phyloP scores from a whole-genome alignment of 53 echinoderm and acorn worm genomes.

The Luidia sarsii region DNA sequence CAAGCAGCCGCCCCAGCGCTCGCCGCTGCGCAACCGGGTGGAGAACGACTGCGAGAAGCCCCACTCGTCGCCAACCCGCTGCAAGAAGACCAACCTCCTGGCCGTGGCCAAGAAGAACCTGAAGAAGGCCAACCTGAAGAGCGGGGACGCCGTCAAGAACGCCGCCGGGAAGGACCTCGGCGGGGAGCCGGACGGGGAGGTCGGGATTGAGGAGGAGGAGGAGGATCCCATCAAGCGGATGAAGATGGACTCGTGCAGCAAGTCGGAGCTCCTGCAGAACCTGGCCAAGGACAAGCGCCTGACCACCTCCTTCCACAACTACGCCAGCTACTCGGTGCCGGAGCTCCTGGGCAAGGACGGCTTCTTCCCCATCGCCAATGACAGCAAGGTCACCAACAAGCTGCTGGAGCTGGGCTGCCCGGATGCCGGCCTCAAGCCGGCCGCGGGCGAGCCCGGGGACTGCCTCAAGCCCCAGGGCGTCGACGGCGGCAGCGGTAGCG shows the following conservation, averaged over 20 bases:
- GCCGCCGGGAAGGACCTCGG: not conserved
- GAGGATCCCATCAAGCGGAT: conserved; percentile 84
- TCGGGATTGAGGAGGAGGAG: conserved; percentile 55
- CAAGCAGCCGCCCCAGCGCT: conserved; percentile 42
- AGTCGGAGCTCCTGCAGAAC: conserved; percentile 64
- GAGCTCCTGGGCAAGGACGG: conserved; percentile 54
- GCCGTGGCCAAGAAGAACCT: conserved; percentile 81
- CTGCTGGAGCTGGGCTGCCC: conserved; percentile 41
- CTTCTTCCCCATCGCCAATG: conserved; percentile 61
- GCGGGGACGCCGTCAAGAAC: conserved; percentile 15
- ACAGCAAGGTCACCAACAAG: conserved; percentile 73
- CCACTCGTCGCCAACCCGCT: conserved; percentile 63
- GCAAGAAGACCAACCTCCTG: conserved; percentile 86
- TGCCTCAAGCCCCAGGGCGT: conserved; percentile 33
- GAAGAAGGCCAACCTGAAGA: conserved; percentile 53
- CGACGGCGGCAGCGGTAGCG: too few relatives aligned
- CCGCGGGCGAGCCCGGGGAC: not conserved
- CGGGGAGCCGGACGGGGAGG: conserved; percentile 76
- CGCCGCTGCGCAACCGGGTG: conserved; percentile 63
- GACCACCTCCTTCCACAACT: conserved; percentile 81
- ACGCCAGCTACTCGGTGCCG: conserved; percentile 59
- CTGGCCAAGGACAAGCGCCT: conserved; percentile 81
- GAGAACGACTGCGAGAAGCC: conserved; percentile 71
- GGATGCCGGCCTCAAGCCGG: conserved; percentile 11
- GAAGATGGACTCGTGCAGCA: conserved; percentile 86